Percentiles rank a stretch among this genome's conserved stretches.
Evolutionary conservation across 1,140 invertebrate genomes (phyloP).

Genomic region (Frieseomelitta varia): DNA sequence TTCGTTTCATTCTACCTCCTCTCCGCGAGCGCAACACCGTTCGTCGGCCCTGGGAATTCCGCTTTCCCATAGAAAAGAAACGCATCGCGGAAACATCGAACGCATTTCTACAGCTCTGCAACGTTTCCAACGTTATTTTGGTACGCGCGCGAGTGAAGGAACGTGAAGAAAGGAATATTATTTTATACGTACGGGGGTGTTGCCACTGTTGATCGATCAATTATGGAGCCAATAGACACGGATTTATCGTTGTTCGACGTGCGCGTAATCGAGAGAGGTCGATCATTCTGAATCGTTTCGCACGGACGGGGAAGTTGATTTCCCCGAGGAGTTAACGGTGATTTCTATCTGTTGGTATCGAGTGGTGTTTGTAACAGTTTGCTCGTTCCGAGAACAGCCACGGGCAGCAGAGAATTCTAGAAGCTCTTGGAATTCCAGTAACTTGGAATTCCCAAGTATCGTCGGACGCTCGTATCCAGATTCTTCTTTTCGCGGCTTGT

Average conservation of each 20-base stretch:
- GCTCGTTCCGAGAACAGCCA: background rate
- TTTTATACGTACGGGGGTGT: too few relatives aligned
- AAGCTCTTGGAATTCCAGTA: too few relatives aligned
- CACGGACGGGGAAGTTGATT: too few relatives aligned
- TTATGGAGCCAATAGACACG: conserved; percentile 8
- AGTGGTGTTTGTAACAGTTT: background rate
- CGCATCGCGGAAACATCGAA: conserved; percentile 47
- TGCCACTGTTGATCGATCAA: too few relatives aligned
- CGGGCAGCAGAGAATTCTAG: conserved; percentile 36
- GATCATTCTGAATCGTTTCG: background rate
- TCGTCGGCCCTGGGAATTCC: conserved; percentile 48
- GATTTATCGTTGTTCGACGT: conserved; percentile 18
- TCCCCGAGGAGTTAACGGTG: too few relatives aligned
- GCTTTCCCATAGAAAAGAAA: conserved; percentile 55
- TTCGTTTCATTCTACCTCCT: conserved; percentile 42
- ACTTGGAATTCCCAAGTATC: too few relatives aligned
- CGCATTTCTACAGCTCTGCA: conserved; percentile 37
- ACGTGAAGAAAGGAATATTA: background rate
- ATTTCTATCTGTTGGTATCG: too few relatives aligned
- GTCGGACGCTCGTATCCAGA: background rate
- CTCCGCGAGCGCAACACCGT: conserved; percentile 47
- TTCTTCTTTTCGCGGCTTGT: too few relatives aligned
- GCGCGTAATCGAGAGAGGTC: background rate
- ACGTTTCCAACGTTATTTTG: background rate
- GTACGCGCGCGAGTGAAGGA: background rate